A percentile compares a stretch with the other conserved stretches of the same genome.
Evolutionary conservation across 2,888 invertebrate genomes (phyloP).

Genomic region (Diloba caeruleocephala): DNA sequence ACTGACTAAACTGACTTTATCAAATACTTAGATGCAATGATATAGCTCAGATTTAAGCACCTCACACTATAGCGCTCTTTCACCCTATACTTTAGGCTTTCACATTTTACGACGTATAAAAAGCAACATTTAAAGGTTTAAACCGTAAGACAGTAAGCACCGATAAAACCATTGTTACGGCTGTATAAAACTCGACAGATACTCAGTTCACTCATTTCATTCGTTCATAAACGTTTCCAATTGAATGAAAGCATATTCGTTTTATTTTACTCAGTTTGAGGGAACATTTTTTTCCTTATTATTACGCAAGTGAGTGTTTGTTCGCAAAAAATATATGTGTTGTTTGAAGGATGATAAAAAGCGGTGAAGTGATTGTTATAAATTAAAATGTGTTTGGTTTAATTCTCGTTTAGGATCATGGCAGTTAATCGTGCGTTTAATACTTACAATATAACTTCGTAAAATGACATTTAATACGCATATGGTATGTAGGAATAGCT

Average conservation of each 20-base stretch:
- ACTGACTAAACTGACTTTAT: no score
- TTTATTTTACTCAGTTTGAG: slow-evolving; percentile 44
- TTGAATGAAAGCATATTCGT: slow-evolving; percentile 53
- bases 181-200: slow-evolving; percentile 55
- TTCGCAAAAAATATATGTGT: neutral
- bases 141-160: slow-evolving; percentile 48
- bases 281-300: slow-evolving; percentile 36
- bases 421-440: no score
- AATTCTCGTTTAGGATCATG: neutral
- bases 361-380: neutral
- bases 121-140: slow-evolving; percentile 51
- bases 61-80: slow-evolving; percentile 7
- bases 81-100: slow-evolving; percentile 29
- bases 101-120: slow-evolving; percentile 45
- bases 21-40: no score
- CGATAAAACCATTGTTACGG: slow-evolving; percentile 56
- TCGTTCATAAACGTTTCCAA: slow-evolving; percentile 55
- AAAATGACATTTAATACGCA: no score
- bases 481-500: no score
- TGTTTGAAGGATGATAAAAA: neutral
- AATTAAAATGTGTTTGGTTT: neutral
- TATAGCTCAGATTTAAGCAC: no score
- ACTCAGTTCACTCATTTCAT: slow-evolving; percentile 53
- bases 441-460: no score
- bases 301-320: slow-evolving; percentile 28